Evolutionary conservation across 2,113 vertebrate species (phyloP).

Genomic region (Ptilonorhynchus violaceus): DNA sequence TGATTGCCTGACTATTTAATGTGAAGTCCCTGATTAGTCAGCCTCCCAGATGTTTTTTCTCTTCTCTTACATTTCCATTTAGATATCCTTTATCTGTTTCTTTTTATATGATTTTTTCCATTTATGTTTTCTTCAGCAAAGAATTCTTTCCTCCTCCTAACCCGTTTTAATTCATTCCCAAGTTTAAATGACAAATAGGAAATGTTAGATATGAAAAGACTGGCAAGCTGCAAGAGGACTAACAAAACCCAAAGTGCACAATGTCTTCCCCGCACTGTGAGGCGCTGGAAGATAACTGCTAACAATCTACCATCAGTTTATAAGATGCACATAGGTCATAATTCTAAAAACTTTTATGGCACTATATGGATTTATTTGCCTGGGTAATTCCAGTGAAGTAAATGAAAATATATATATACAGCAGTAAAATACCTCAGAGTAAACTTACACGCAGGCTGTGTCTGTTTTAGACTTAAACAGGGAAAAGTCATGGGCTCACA

Average conservation of each 20-base stretch:
- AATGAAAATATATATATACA: neutral
- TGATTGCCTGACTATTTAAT: conserved; percentile 46
- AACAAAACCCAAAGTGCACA: neutral
- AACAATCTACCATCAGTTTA: neutral
- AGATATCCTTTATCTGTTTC: conserved; percentile 3
- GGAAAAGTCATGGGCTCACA: neutral
- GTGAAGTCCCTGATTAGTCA: neutral
- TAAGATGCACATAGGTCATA: neutral
- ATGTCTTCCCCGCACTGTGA: neutral
- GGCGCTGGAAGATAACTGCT: neutral
- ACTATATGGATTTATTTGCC: neutral
- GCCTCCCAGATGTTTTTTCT: conserved; percentile 32
- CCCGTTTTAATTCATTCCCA: neutral
- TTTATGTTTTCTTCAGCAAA: neutral
- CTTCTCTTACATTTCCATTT: conserved; percentile 21
- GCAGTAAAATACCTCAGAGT: neutral
- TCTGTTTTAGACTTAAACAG: neutral
- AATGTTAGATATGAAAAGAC: neutral
- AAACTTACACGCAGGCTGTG: neutral
- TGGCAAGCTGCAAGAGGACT: neutral
- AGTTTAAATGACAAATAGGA: neutral
- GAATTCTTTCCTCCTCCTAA: neutral
- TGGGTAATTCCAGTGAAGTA: neutral
- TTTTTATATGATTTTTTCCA: neutral
- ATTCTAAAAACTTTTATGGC: neutral